These are phyloP conservation scores for Branchellion lobata DNA, from an alignment of 2,888 invertebrate genomes.

Conservation along the genomic window DNA sequence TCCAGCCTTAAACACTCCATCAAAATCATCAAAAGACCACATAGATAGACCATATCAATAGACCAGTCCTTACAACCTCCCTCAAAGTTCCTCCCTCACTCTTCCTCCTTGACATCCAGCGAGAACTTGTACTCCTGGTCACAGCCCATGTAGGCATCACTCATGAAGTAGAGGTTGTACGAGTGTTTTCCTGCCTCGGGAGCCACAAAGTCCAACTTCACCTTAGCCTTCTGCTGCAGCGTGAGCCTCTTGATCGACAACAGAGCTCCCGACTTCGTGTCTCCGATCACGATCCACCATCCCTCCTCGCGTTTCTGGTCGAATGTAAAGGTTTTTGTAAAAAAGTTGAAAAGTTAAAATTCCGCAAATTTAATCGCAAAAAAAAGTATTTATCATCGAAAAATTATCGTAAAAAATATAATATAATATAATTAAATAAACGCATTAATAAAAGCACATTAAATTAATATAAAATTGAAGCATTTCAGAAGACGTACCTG, in stretches of 20 bases:
- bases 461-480: background rate
- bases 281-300: constrained; percentile 97
- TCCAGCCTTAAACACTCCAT: too few species aligned
- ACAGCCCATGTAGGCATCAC: constrained; percentile 96
- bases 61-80: too few species aligned
- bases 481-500: constrained; percentile 67
- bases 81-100: background rate
- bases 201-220: constrained; percentile 86
- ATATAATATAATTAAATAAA: too few species aligned
- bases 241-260: constrained; percentile 95
- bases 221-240: constrained; percentile 85
- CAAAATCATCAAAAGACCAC: too few species aligned
- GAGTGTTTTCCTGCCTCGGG: constrained; percentile 81
- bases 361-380: too few species aligned
- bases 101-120: constrained; percentile 58
- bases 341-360: too few species aligned
- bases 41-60: too few species aligned
- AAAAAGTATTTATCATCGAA: too few species aligned
- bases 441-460: too few species aligned
- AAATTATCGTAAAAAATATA: too few species aligned
- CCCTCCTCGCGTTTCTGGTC: constrained; percentile 67
- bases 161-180: constrained; percentile 97
- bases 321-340: too few species aligned
- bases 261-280: constrained; percentile 87
- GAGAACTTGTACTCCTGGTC: constrained; percentile 96